phyloP scores from a whole-genome alignment of 2,888 invertebrate species.

The Ornithoptera priamus region DNA sequence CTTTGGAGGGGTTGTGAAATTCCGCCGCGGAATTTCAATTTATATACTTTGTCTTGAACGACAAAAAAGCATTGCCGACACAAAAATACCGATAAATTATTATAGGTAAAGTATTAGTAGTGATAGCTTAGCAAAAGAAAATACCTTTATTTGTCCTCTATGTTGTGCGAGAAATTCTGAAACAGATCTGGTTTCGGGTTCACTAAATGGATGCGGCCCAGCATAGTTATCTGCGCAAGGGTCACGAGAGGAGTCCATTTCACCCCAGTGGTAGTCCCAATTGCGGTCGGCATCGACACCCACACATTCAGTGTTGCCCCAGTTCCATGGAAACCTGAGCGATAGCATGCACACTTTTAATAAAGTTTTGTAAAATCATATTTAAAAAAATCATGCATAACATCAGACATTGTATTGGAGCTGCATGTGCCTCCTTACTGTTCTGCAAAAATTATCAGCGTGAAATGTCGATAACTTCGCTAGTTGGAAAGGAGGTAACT shows the following conservation, averaged over 20 bases:
- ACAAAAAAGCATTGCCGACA: too few species aligned
- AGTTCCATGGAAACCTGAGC: constrained; percentile 77
- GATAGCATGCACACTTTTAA: not conserved
- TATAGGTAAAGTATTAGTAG: too few species aligned
- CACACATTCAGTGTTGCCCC: constrained; percentile 82
- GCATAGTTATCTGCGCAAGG: constrained; percentile 88
- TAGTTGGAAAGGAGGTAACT: too few species aligned
- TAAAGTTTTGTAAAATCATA: not conserved
- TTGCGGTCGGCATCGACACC: constrained; percentile 90
- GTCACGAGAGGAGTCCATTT: constrained; percentile 83
- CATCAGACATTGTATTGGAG: too few species aligned
- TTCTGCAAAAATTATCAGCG: too few species aligned
- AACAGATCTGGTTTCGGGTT: constrained; percentile 86
- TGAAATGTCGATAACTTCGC: too few species aligned
- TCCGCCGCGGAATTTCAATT: too few species aligned
- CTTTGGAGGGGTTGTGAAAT: too few species aligned
- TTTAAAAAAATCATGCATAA: not conserved
- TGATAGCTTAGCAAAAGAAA: not conserved
- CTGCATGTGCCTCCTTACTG: too few species aligned
- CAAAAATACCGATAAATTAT: too few species aligned
- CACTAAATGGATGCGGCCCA: constrained; percentile 86
- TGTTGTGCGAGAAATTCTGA: constrained; percentile 81
- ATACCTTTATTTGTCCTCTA: constrained; percentile 81
- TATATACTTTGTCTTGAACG: too few species aligned
- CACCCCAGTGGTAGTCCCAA: constrained; percentile 87